Evolutionary conservation across 2,888 invertebrate species (phyloP).

Genomic region (Anthophora plumipes): DNA sequence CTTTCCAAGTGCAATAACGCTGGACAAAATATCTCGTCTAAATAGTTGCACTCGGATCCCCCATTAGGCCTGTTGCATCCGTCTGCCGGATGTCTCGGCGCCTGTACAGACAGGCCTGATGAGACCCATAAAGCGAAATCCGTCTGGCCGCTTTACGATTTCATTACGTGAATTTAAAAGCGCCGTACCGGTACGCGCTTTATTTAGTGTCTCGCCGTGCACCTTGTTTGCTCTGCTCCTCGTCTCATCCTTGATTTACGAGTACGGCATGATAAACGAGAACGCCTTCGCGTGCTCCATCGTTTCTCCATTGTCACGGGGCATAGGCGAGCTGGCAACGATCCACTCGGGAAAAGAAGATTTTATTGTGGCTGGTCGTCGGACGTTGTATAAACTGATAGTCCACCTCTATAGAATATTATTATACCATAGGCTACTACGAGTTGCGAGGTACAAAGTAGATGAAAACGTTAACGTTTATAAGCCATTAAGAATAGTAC

Average conservation of each 20-base stretch:
- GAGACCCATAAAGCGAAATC: constrained; percentile 65
- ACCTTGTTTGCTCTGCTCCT: constrained; percentile 44
- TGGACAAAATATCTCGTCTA: neutral
- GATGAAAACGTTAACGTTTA: constrained; percentile 42
- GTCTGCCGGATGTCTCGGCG: constrained; percentile 28
- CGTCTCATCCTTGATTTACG: constrained; percentile 62
- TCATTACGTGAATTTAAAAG: constrained; percentile 73
- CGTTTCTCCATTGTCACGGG: constrained; percentile 54
- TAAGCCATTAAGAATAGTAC: constrained; percentile 5
- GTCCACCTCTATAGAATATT: constrained; percentile 11
- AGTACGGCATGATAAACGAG: constrained; percentile 58
- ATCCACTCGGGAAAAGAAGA: neutral
- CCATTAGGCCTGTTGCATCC: constrained; percentile 7
- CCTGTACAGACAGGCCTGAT: constrained; percentile 10
- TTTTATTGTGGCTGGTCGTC: constrained; percentile 17
- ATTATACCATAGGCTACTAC: neutral
- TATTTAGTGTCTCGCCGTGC: constrained; percentile 58
- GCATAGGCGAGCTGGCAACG: neutral
- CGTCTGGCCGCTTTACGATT: constrained; percentile 68
- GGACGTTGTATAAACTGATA: constrained; percentile 3
- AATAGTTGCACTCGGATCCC: neutral
- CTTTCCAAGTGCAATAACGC: neutral
- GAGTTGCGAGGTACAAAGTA: neutral
- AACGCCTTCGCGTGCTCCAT: constrained; percentile 43
- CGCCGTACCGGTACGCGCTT: constrained; percentile 47